phyloP scores from a whole-genome alignment of 2,888 invertebrate species.

The Prosopocoilus inquinatus region DNA sequence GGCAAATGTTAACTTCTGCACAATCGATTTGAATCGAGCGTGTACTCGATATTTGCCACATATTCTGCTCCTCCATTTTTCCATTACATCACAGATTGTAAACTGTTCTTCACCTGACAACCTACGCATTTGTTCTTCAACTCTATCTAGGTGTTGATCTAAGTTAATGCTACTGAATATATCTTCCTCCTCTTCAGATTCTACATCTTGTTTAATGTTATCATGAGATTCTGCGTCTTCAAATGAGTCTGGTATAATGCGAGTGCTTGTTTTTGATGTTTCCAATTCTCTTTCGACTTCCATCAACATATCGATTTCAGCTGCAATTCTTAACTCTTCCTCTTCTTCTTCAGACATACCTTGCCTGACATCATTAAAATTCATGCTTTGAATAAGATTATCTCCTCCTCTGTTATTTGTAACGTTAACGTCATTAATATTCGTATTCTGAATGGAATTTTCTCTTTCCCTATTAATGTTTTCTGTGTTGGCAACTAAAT shows the following conservation, averaged over 20 bases:
- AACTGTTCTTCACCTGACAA: too few species aligned
- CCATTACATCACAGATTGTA: too few species aligned
- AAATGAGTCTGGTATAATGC: constrained; percentile 29
- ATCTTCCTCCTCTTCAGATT: constrained; percentile 30
- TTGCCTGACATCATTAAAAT: neutral
- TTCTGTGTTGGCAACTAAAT: neutral
- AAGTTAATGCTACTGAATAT: constrained; percentile 41
- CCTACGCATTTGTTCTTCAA: constrained; percentile 29
- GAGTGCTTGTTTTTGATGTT: neutral
- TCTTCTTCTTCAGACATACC: constrained; percentile 9
- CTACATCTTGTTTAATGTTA: neutral
- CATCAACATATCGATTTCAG: constrained; percentile 35
- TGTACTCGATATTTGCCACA: constrained; percentile 56
- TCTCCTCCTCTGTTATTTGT: constrained; percentile 5
- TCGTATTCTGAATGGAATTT: neutral
- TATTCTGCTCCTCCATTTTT: constrained; percentile 33
- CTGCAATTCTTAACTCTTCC: constrained; percentile 29
- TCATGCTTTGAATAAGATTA: neutral
- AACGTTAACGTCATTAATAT: neutral
- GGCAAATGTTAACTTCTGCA: constrained; percentile 57
- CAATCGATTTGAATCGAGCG: constrained; percentile 56
- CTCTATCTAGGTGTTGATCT: constrained; percentile 35
- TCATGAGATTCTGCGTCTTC: constrained; percentile 33
- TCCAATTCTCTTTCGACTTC: constrained; percentile 32
- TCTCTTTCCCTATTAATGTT: neutral